Base-by-base conservation (phyloP, 2,888 invertebrate genomes). In the Cepaea hortensis region DNA sequence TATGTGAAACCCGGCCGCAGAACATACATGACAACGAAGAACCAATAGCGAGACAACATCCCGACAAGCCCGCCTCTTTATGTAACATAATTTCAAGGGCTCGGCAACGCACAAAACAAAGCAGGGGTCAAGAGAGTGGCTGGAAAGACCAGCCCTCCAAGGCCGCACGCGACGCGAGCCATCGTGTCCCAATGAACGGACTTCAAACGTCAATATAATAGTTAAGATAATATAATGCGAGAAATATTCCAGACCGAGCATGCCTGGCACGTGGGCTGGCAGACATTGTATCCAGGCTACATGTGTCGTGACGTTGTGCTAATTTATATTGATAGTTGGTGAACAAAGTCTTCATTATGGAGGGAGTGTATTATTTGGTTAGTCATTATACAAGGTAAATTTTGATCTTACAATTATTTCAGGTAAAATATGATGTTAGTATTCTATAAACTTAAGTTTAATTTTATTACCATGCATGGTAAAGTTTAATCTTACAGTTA, bases 21-120 rank as follows among this genome's bases (percentile, higher is more conserved):
- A 55, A 55, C 55, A 55, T 55, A 55, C 55, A 9, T 55, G 35
- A 6, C 55, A 55, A 55, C 55, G 11, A 55, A 55, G 55, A 55
- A 55, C 81, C 81, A 81, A 81, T 81, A 7, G 55, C 20, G n/a
- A 13, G 55, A 55, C 81, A 72, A 20, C 50, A 70, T n/a, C 55
- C 50, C 6, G 7, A 13, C 70, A n/a, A 15, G 81, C 81, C 81
- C 81, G 81, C 81, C 68, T 72, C 81, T 72, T 68, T 65, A 55
- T 50, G 81, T 48, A 55, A 81, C 72, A 72, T 65, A 81, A 50
- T 81, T 81, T 23, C 23, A 50, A 20, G 20, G 72, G 48, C 23
- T 3, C 35, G 15, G 55, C 13, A 48, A 70, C 48, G 61, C 6
- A 13, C 15, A 81, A 70, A 70, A 81, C 11, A 81, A 46, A 81